Base-by-base conservation (phyloP, 2,888 invertebrate genomes). In the Brenthis daphne region DNA sequence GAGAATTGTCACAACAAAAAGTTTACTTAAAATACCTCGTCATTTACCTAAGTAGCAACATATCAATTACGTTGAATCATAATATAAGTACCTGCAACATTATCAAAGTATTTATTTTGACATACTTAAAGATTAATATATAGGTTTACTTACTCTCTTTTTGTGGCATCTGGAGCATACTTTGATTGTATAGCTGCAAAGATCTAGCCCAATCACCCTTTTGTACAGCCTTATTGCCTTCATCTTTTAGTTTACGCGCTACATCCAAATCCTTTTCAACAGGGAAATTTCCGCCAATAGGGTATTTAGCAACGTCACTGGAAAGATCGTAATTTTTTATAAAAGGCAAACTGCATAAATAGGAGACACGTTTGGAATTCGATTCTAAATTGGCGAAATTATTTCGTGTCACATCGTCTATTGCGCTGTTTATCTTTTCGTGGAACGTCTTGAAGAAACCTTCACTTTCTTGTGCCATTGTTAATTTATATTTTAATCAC, bases 181-280 rank as follows among this genome's bases (percentile, higher is more conserved):
- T 95, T 76, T 94, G 93, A 70, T 95, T 95, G 84, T 97, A 98
- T 56, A 94, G 84, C 48, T 94, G 89, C 81, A 97, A 88, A 1
- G 97, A 96, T 76, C 93, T 94, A 47, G 85, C 81, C 93, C 95
- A 96, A 75, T 96, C 94, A 65, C 95, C 95, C 76, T 94, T 94
- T 75, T 95, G 95, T 77, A 97, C 97, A 6, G 94, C 94, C 71
- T 93, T 90, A 80, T 97, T 97, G 3, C 97, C 97, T 69, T 94
- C 93, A 76, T 95, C 93, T 86, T 97, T 97, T 50, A 94, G 86
- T 71, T 91, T 87, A n/a, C 94, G 88, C 11, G 96, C 95, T 78
- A 92, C 91, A 68, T 93, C 89, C 8, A 91, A 81, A 82, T 93
- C 92, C 85, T 97, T 96, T 70, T 86, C 86, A 74, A 88, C 88